Conservation (phyloP, 2,797 vertebrate species). For the Chiroxiphia lanceolata region DNA sequence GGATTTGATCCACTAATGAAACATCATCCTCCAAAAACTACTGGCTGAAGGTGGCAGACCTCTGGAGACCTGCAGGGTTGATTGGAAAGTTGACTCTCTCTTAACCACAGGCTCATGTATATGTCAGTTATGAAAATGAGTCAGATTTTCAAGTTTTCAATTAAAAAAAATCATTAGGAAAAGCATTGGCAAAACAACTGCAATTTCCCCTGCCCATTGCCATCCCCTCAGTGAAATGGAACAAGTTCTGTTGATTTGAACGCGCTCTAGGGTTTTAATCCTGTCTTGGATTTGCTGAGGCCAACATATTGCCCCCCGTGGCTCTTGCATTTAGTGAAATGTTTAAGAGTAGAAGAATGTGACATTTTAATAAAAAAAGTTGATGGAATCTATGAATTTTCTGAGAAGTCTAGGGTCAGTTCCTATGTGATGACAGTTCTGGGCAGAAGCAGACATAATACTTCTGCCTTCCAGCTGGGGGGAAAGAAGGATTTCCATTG, state of each 20-base stretch:
- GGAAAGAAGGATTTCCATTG: neutral
- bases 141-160: conserved; percentile 31
- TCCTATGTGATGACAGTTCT: conserved; percentile 5
- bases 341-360: conserved; percentile 15
- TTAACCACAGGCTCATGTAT: neutral
- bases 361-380: conserved; percentile 21
- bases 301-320: neutral
- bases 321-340: conserved; percentile 1
- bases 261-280: neutral
- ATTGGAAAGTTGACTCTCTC: conserved; percentile 16
- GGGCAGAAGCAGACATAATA: neutral
- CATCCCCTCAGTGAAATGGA: neutral
- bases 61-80: conserved; percentile 15
- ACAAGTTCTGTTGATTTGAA: conserved; percentile 2
- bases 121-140: conserved; percentile 15
- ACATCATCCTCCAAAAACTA: conserved; percentile 22
- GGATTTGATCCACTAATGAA: conserved; percentile 48
- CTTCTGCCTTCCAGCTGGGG: neutral
- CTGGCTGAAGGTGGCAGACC: conserved; percentile 41
- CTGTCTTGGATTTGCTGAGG: neutral
- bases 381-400: conserved; percentile 20
- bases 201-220: neutral
- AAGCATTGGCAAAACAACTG: neutral
- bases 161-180: neutral
- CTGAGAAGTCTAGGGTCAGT: conserved; percentile 18